Conservation (phyloP, 1,140 invertebrate species). For the Saccostrea echinata region DNA sequence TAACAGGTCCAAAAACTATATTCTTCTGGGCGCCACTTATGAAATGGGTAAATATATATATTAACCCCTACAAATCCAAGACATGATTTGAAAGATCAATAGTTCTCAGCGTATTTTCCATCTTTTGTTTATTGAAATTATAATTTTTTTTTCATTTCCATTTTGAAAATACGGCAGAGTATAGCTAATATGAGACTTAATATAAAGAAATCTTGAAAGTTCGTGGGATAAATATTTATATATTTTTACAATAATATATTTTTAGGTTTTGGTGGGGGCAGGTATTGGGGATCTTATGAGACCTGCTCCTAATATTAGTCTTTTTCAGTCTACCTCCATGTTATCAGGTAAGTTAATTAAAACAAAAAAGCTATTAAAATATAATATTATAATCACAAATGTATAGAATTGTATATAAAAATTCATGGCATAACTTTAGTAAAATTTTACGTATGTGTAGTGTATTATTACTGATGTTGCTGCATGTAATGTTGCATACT, state of each 20-base stretch:
- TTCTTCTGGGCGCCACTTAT: slow-evolving; percentile 50
- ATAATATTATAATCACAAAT: too few species aligned
- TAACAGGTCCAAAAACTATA: slow-evolving; percentile 57
- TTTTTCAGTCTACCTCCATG: slow-evolving; percentile 2
- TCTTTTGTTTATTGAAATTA: background rate
- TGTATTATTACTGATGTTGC: too few species aligned
- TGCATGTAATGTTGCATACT: too few species aligned
- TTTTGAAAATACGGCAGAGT: background rate
- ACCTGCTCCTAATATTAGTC: slow-evolving; percentile 1
- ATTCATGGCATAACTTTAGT: too few species aligned
- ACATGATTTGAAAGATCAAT: too few species aligned
- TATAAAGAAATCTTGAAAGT: too few species aligned
- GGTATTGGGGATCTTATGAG: background rate
- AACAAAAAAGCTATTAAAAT: too few species aligned
- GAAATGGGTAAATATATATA: slow-evolving; percentile 42
- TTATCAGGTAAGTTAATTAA: background rate
- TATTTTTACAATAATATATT: background rate
- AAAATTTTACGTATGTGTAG: too few species aligned
- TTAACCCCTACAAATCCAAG: background rate
- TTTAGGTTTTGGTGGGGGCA: background rate
- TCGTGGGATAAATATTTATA: background rate
- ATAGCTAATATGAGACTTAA: too few species aligned
- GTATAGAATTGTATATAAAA: too few species aligned
- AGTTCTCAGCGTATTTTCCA: background rate
- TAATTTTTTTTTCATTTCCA: background rate